Percentiles rank a stretch among this genome's conserved stretches.
These are phyloP conservation scores for Falco biarmicus DNA, from an alignment of 2,797 vertebrate species.

Conservation along the genomic window DNA sequence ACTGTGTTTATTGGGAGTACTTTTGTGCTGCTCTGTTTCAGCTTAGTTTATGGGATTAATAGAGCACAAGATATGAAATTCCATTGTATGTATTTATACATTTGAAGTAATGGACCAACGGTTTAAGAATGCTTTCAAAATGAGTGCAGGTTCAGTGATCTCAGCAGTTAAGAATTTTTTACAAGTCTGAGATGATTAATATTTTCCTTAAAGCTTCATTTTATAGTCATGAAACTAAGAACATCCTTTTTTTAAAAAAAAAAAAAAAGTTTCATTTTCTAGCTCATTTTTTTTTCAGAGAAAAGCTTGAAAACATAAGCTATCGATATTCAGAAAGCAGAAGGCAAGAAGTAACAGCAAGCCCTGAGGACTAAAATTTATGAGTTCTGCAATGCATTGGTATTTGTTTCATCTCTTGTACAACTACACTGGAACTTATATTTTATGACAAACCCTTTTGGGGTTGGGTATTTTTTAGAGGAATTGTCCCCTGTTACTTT, in stretches of 20 bases:
- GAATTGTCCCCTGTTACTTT: not conserved
- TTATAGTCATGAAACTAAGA: not conserved
- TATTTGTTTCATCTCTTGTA: not conserved
- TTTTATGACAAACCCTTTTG: not conserved
- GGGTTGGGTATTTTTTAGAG: not conserved
- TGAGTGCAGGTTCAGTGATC: not conserved
- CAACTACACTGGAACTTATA: not conserved
- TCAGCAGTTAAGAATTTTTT: not conserved
- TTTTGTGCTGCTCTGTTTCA: not conserved
- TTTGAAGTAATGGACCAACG: not conserved
- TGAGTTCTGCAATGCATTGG: not conserved
- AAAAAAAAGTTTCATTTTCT: not conserved
- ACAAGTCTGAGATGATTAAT: not conserved
- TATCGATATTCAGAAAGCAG: not conserved
- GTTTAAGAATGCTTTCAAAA: not conserved
- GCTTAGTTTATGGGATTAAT: not conserved
- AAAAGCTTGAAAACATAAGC: not conserved
- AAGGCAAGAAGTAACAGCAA: not conserved
- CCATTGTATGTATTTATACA: not conserved
- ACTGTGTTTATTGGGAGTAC: not conserved
- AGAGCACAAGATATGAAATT: not conserved
- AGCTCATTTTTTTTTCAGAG: not conserved
- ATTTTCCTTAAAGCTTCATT: not conserved
- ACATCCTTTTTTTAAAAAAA: not conserved
- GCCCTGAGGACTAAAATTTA: not conserved